These are phyloP conservation scores for Thereva nobilitata DNA, from an alignment of 2,888 invertebrate genomes.

Conservation along the genomic window DNA sequence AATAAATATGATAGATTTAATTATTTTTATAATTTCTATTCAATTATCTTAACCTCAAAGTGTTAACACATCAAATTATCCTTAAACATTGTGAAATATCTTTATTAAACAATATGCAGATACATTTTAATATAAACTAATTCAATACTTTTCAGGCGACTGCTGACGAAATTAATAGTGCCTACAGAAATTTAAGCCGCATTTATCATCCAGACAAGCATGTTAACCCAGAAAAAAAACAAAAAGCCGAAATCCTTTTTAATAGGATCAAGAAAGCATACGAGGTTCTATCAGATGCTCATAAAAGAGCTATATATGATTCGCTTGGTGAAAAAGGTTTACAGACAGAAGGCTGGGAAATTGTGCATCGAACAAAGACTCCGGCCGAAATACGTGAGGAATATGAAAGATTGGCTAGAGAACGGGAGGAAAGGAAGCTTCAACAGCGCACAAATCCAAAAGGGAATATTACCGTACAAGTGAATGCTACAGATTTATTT, in stretches of 20 bases:
- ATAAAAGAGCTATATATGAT: slow-evolving; percentile 94
- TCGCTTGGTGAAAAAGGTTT: slow-evolving; percentile 83
- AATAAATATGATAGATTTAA: slow-evolving; percentile 38
- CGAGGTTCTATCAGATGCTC: slow-evolving; percentile 92
- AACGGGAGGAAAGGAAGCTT: slow-evolving; percentile 83
- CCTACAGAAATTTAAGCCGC: slow-evolving; percentile 88
- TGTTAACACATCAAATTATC: slow-evolving; percentile 5
- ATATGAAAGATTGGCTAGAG: slow-evolving; percentile 85
- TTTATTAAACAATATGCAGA: not conserved
- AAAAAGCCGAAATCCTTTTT: slow-evolving; percentile 90
- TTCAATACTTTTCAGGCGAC: slow-evolving; percentile 70
- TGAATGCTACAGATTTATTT: slow-evolving; percentile 94
- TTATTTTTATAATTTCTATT: slow-evolving; percentile 2
- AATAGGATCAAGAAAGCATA: slow-evolving; percentile 92
- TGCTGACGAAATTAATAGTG: slow-evolving; percentile 88
- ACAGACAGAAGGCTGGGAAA: slow-evolving; percentile 94
- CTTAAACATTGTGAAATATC: not conserved
- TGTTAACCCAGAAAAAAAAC: slow-evolving; percentile 76
- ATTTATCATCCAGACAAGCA: slow-evolving; percentile 98
- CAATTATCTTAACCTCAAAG: not conserved
- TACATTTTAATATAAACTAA: not conserved
- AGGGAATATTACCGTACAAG: slow-evolving; percentile 81
- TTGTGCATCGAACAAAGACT: slow-evolving; percentile 87
- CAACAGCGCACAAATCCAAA: slow-evolving; percentile 91
- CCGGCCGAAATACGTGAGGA: slow-evolving; percentile 96